phyloP scores from a whole-genome alignment of 2,113 vertebrate genomes.

The Aegotheles bennettii region DNA sequence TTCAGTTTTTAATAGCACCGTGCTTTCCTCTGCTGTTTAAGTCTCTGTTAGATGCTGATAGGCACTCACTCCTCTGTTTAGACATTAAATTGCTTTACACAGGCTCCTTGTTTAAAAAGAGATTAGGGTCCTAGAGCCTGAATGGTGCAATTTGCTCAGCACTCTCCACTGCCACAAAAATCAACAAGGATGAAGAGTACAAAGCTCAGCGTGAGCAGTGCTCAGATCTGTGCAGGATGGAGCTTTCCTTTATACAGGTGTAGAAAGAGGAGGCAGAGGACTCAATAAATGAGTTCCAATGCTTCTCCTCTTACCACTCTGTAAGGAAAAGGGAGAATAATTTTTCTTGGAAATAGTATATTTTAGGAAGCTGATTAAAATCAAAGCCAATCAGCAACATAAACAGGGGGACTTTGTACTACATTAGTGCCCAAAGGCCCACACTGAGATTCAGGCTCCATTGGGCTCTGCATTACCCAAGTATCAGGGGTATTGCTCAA shows the following conservation, averaged over 20 bases:
- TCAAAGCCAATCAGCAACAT: not conserved
- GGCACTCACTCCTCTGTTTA: slow-evolving; percentile 20
- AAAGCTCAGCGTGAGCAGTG: not conserved
- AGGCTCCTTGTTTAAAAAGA: slow-evolving; percentile 30
- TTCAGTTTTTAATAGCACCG: not conserved
- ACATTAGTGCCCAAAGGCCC: not conserved
- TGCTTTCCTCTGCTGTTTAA: not conserved
- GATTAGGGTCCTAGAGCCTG: slow-evolving; percentile 18
- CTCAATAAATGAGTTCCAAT: not conserved
- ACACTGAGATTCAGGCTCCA: not conserved
- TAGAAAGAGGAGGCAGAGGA: not conserved
- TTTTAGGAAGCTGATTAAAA: not conserved
- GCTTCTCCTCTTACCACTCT: not conserved
- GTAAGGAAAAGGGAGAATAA: not conserved
- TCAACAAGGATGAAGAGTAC: not conserved
- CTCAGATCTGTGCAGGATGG: not conserved
- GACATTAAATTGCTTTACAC: slow-evolving; percentile 22
- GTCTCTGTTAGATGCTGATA: slow-evolving; percentile 1
- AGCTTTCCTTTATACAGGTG: not conserved
- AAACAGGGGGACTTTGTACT: not conserved
- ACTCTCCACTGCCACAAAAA: not conserved
- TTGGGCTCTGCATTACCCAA: not conserved
- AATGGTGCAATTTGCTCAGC: slow-evolving; percentile 11
- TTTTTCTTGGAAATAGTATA: not conserved
- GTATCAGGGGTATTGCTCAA: not conserved